Percentiles rank a stretch among this genome's conserved stretches.
Conservation (phyloP, 2,113 vertebrate genomes). For the Empidonax traillii region DNA sequence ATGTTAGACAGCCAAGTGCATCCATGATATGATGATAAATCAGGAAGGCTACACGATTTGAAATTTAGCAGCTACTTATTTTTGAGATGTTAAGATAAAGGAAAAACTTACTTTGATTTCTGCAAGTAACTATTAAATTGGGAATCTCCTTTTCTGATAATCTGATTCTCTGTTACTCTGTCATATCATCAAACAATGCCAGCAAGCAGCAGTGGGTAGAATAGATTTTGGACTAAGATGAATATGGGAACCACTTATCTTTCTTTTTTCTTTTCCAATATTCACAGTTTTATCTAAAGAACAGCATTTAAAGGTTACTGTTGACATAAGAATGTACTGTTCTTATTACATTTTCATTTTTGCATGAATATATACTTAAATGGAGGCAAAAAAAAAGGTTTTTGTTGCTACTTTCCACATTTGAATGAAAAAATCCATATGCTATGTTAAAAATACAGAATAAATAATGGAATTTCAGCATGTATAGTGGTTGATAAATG, state of each 20-base stretch:
- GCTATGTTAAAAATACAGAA: slow-evolving; percentile 65
- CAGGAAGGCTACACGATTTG: slow-evolving; percentile 71
- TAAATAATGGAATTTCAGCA: slow-evolving; percentile 68
- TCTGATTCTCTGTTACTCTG: slow-evolving; percentile 63
- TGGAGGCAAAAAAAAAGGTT: slow-evolving; percentile 3
- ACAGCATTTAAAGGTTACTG: slow-evolving; percentile 70
- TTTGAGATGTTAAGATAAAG: slow-evolving; percentile 75
- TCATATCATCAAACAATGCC: slow-evolving; percentile 74
- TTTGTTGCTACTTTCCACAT: slow-evolving; percentile 53
- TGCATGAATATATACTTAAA: slow-evolving; percentile 68
- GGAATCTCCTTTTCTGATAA: slow-evolving; percentile 75
- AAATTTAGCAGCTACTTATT: slow-evolving; percentile 79
- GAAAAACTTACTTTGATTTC: slow-evolving; percentile 59
- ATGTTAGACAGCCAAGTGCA: slow-evolving; percentile 77
- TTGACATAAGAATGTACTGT: slow-evolving; percentile 70
- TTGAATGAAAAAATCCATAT: slow-evolving; percentile 71
- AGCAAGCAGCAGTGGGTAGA: slow-evolving; percentile 72
- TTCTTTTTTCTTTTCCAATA: slow-evolving; percentile 56
- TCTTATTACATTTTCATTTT: slow-evolving; percentile 69
- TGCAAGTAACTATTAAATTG: slow-evolving; percentile 74
- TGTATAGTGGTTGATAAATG: slow-evolving; percentile 74
- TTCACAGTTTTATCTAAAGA: slow-evolving; percentile 74
- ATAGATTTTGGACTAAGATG: slow-evolving; percentile 80
- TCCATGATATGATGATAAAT: slow-evolving; percentile 78
- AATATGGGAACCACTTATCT: slow-evolving; percentile 75